Evolutionary conservation across 2,888 invertebrate genomes (phyloP).

Genomic region (Chrysomela aeneicollis): DNA sequence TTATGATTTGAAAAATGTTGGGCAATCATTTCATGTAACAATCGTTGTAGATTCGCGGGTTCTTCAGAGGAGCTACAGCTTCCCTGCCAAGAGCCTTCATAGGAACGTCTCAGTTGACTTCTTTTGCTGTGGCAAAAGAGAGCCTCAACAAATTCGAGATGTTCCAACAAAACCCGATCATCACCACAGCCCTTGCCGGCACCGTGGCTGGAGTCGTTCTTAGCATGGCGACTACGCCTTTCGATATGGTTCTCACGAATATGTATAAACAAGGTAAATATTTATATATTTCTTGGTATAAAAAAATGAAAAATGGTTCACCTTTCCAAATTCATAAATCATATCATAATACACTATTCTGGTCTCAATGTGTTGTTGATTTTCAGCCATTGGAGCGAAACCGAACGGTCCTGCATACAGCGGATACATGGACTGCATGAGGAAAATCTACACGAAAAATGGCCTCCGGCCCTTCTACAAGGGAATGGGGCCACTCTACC

Average conservation of each 20-base stretch:
- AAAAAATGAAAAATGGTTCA: neutral
- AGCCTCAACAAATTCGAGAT: conserved; percentile 56
- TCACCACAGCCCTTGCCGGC: conserved; percentile 72
- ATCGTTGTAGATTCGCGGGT: conserved; percentile 65
- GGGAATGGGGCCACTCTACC: conserved; percentile 85
- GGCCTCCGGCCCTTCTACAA: conserved; percentile 82
- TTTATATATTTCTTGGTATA: neutral
- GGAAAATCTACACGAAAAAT: conserved; percentile 65
- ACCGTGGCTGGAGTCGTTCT: conserved; percentile 79
- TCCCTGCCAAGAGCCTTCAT: conserved; percentile 77
- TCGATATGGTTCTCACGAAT: conserved; percentile 86
- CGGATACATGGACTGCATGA: conserved; percentile 75
- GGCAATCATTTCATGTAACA: too few relatives aligned
- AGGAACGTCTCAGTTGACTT: conserved; percentile 82
- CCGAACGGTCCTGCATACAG: conserved; percentile 65
- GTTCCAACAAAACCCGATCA: conserved; percentile 62
- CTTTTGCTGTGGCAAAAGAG: conserved; percentile 73
- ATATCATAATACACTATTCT: conserved; percentile 6
- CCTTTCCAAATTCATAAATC: conserved; percentile 12
- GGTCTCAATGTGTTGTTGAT: conserved; percentile 17
- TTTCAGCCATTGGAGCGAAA: conserved; percentile 67
- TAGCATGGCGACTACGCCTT: conserved; percentile 80
- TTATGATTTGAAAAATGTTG: too few relatives aligned
- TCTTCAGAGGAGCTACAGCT: conserved; percentile 80
- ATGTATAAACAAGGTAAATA: conserved; percentile 84